Evolutionary conservation across 2,888 invertebrate genomes (phyloP).

Genomic region (Nephrotoma guestfalica): DNA sequence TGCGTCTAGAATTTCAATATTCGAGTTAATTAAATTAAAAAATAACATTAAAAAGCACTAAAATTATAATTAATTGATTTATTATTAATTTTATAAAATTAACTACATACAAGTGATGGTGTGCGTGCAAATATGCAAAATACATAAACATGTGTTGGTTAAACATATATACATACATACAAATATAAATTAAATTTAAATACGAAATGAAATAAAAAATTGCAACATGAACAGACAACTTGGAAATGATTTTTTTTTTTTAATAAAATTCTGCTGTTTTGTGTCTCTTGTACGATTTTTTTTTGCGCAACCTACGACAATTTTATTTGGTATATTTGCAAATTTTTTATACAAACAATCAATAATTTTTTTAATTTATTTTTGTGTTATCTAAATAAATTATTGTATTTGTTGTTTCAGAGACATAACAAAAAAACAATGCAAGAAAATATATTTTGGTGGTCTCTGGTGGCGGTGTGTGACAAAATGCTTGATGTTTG

Average conservation of each 20-base stretch:
- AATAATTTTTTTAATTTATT: not conserved
- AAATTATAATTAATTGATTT: not conserved
- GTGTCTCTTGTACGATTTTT: not conserved
- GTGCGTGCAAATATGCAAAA: not conserved
- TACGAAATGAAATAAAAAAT: not conserved
- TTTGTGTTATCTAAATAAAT: not conserved
- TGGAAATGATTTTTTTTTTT: not conserved
- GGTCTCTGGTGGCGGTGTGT: not conserved
- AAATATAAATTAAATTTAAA: not conserved
- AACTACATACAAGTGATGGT: not conserved
- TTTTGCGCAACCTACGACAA: not conserved
- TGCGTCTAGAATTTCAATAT: not conserved
- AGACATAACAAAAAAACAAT: too few species aligned
- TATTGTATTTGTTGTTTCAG: not conserved
- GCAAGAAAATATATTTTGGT: not conserved
- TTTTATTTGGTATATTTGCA: not conserved
- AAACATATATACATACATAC: not conserved
- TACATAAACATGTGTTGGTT: too few species aligned
- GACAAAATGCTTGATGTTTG: not conserved
- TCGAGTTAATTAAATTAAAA: not conserved
- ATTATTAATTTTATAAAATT: not conserved
- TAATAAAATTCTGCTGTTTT: not conserved
- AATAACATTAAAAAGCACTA: not conserved
- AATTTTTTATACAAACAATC: not conserved
- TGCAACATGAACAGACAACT: not conserved